These are phyloP conservation scores for Sylvietta virens DNA, from an alignment of 2,113 vertebrate species.

Conservation along the genomic window DNA sequence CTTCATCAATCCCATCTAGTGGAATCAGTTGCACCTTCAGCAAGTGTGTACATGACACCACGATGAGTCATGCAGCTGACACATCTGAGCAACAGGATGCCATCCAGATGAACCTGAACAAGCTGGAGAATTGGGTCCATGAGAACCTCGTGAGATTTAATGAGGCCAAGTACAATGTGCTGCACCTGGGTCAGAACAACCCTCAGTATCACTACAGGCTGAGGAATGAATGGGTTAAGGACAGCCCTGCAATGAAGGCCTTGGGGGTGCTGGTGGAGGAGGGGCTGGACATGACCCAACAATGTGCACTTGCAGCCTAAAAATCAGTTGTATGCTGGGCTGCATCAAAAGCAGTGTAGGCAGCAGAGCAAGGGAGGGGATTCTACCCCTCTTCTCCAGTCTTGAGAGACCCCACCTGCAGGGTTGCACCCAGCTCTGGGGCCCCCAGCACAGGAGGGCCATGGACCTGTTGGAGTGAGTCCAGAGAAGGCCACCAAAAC, in stretches of 20 bases:
- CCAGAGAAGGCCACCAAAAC: background rate
- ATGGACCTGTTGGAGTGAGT: rapidly evolving
- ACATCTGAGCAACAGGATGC: background rate
- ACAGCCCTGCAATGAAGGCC: no score
- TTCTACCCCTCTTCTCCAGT: background rate
- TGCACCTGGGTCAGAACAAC: background rate
- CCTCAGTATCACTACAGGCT: background rate
- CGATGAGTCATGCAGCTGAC: background rate
- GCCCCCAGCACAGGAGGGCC: background rate
- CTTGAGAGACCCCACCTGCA: background rate
- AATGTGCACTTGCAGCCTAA: background rate
- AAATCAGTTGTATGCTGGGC: rapidly evolving
- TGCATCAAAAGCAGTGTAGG: rapidly evolving
- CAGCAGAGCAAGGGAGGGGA: background rate
- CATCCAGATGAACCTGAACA: no score
- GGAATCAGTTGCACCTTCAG: rapidly evolving
- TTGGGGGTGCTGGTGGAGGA: background rate
- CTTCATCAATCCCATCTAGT: background rate
- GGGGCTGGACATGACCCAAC: background rate
- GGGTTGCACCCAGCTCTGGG: background rate
- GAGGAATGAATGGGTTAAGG: background rate
- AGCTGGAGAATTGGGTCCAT: rapidly evolving
- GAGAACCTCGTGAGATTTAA: background rate
- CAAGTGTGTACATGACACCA: background rate
- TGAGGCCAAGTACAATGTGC: background rate